phyloP scores from a whole-genome alignment of 1,140 invertebrate species.

The Leptinotarsa undecemlineata region DNA sequence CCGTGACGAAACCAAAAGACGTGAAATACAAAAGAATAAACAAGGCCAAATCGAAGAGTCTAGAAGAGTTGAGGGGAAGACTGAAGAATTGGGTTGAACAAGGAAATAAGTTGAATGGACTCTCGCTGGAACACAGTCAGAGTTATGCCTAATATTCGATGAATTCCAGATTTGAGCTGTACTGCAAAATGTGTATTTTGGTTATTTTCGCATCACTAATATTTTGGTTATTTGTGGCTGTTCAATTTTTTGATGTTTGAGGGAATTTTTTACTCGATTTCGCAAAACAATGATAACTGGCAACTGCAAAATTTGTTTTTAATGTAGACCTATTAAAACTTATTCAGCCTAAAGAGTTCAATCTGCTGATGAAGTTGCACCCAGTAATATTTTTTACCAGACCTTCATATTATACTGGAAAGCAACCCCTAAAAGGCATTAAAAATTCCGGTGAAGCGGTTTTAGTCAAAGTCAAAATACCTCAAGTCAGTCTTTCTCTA shows the following conservation, averaged over 20 bases:
- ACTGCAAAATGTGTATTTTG: neutral
- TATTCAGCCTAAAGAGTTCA: too few species aligned
- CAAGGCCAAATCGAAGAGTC: conserved; percentile 85
- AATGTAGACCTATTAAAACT: too few species aligned
- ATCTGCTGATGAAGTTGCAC: too few species aligned
- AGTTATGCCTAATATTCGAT: conserved; percentile 49
- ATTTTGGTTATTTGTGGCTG: conserved; percentile 8
- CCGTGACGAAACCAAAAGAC: conserved; percentile 87
- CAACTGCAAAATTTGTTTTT: too few species aligned
- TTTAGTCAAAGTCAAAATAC: too few species aligned
- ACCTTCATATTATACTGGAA: too few species aligned
- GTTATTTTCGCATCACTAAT: neutral
- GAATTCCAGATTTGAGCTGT: neutral
- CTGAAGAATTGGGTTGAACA: conserved; percentile 84
- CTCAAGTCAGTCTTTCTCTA: too few species aligned
- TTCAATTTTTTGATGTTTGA: neutral
- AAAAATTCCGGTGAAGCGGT: too few species aligned
- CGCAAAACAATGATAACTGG: too few species aligned
- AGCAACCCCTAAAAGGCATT: too few species aligned
- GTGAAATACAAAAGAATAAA: conserved; percentile 89
- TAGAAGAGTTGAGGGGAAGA: conserved; percentile 80
- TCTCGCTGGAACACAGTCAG: conserved; percentile 52
- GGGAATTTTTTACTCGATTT: neutral
- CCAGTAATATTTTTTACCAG: too few species aligned
- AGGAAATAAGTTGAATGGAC: conserved; percentile 63